These are phyloP conservation scores for Hemicentrotus pulcherrimus DNA, from an alignment of 35 echinoderm and acorn worm genomes.

Conservation along the genomic window DNA sequence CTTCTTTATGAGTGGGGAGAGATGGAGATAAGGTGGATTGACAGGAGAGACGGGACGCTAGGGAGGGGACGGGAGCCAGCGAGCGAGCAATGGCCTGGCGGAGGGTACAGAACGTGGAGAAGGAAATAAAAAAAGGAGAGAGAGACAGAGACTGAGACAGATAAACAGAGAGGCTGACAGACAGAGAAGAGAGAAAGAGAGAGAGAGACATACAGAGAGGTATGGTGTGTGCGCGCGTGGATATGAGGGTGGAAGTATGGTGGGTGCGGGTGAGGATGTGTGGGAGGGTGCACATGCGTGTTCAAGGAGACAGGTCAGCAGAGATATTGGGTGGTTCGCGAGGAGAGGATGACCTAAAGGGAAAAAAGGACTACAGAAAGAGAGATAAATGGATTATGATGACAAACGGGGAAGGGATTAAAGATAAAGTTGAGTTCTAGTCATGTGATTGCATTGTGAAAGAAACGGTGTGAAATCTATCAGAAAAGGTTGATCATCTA, in stretches of 20 bases:
- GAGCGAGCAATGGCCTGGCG: not conserved
- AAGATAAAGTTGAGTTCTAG: too few relatives aligned
- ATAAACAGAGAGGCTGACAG: not conserved
- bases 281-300: not conserved
- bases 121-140: not conserved
- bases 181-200: not conserved
- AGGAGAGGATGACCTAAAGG: not conserved
- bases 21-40: not conserved
- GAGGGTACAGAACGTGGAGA: not conserved
- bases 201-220: not conserved
- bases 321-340: too few relatives aligned
- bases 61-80: not conserved
- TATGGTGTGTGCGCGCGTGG: not conserved
- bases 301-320: too few relatives aligned
- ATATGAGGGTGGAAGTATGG: not conserved
- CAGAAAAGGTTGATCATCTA: too few relatives aligned
- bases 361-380: not conserved
- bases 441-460: too few relatives aligned
- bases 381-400: too few relatives aligned
- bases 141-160: not conserved
- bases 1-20: constrained; percentile 10
- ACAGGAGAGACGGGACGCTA: not conserved
- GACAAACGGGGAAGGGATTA: too few relatives aligned
- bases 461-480: too few relatives aligned
- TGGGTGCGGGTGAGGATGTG: not conserved